These are phyloP conservation scores for Scolopax rusticola DNA, from an alignment of 2,797 vertebrate species.

Conservation along the genomic window DNA sequence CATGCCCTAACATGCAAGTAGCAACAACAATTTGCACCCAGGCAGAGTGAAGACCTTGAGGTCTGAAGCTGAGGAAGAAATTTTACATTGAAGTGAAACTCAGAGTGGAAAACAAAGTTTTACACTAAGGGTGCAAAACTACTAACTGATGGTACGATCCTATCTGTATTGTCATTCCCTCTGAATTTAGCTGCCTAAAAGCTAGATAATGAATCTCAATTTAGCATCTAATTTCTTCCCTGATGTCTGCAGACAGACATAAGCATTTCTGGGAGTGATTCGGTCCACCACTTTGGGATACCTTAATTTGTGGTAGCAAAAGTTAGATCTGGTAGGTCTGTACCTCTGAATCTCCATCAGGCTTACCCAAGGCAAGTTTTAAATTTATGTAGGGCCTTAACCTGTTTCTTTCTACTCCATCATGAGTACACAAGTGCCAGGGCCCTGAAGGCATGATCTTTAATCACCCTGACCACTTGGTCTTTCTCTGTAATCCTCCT, in stretches of 20 bases:
- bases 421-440: background rate
- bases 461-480: background rate
- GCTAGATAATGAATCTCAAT: background rate
- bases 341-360: rapidly evolving
- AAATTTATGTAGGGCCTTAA: background rate
- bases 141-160: background rate
- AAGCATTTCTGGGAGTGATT: background rate
- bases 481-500: background rate
- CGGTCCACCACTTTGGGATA: background rate
- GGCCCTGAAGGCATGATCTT: background rate
- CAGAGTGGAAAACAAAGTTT: too few relatives aligned
- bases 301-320: background rate
- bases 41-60: background rate
- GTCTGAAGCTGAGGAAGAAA: background rate
- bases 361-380: background rate
- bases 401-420: background rate
- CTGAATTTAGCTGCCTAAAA: background rate
- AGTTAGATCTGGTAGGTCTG: background rate
- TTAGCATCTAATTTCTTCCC: background rate
- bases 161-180: background rate
- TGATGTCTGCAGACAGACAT: background rate
- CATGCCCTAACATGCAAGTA: background rate
- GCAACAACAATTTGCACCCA: background rate
- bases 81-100: background rate
- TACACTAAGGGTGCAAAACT: background rate